A percentile compares a stretch with the other conserved stretches of the same genome.
Evolutionary conservation across 2,113 vertebrate genomes (phyloP).

Genomic region (Semnornis frantzii): DNA sequence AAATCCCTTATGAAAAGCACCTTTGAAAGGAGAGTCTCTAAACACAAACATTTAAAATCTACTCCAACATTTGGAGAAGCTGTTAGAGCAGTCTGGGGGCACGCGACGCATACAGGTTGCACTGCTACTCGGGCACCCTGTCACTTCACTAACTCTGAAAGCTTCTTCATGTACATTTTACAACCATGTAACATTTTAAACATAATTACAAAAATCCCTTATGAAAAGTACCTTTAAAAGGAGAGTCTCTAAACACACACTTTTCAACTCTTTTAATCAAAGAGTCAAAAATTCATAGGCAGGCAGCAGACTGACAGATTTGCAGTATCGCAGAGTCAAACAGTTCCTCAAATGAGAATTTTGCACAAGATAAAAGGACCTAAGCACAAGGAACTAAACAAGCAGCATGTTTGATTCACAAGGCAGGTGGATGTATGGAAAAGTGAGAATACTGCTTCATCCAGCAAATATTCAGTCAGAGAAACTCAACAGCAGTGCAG

Average conservation of each 20-base stretch:
- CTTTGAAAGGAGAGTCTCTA: too few relatives aligned
- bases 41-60: too few relatives aligned
- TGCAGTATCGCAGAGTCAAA: neutral
- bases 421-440: slow-evolving; percentile 1
- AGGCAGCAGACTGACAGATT: neutral
- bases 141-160: neutral
- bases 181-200: neutral
- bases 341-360: neutral
- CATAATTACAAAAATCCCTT: neutral
- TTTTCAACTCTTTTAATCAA: neutral
- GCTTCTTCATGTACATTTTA: neutral
- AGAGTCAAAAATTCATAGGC: neutral
- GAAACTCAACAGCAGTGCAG: neutral
- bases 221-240: neutral
- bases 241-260: neutral
- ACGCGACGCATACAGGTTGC: neutral
- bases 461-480: slow-evolving; percentile 11
- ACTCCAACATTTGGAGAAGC: too few relatives aligned
- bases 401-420: neutral
- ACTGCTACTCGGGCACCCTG: neutral
- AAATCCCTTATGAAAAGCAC: too few relatives aligned
- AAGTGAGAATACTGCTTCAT: neutral
- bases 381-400: neutral
- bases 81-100: neutral
- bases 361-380: neutral